phyloP scores from a whole-genome alignment of 2,113 vertebrate species.

The Azemiops feae region DNA sequence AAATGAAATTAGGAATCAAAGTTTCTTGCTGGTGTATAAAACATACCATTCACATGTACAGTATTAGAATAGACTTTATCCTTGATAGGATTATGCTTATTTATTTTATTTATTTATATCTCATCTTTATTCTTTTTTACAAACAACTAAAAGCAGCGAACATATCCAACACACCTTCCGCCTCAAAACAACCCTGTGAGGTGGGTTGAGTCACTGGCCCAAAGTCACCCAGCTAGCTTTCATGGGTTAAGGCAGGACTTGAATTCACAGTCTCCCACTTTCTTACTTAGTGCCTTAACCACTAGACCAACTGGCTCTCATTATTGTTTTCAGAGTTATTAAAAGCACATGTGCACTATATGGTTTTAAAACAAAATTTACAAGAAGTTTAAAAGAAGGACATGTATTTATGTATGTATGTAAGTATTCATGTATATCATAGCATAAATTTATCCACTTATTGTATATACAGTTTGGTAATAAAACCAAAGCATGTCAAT shows the following conservation, averaged over 20 bases:
- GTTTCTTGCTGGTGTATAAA: not conserved
- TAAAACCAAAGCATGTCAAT: not conserved
- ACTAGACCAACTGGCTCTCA: not conserved
- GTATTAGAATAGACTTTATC: not conserved
- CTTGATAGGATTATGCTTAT: not conserved
- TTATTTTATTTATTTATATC: not conserved
- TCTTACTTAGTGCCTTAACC: too few relatives aligned
- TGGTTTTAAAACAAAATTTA: not conserved
- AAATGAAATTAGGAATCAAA: not conserved
- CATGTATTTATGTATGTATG: not conserved
- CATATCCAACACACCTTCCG: not conserved
- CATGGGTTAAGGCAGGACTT: too few relatives aligned
- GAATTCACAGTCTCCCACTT: too few relatives aligned
- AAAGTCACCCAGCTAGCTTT: too few relatives aligned
- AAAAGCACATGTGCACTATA: not conserved
- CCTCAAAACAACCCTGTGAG: not conserved
- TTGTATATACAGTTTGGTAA: not conserved
- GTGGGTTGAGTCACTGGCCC: too few relatives aligned
- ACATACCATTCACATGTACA: not conserved
- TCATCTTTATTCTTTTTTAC: not conserved
- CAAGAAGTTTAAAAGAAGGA: not conserved
- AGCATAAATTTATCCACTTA: not conserved
- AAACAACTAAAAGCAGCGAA: not conserved
- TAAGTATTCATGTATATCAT: not conserved
- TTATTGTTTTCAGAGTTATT: not conserved